Evolutionary conservation across 2,797 vertebrate genomes (phyloP).

Genomic region (Hydrolagus colliei): DNA sequence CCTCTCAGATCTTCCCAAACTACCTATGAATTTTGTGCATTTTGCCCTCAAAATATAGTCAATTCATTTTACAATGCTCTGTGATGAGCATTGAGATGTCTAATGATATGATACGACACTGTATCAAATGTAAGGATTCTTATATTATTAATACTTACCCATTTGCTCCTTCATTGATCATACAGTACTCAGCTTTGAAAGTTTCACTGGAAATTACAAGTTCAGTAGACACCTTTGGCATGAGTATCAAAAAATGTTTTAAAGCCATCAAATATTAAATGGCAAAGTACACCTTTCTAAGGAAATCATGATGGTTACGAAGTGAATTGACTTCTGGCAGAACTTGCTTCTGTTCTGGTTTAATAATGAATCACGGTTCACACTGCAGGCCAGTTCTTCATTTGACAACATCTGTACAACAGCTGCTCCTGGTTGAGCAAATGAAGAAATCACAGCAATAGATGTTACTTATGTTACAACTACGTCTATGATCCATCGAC

Average conservation of each 20-base stretch:
- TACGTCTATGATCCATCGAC: neutral
- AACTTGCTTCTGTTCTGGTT: neutral
- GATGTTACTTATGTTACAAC: slow-evolving; percentile 11
- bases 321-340: neutral
- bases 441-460: neutral
- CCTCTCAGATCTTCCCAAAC: neutral
- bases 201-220: neutral
- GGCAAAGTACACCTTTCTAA: neutral
- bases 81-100: too few species aligned
- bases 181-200: too few species aligned
- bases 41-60: too few species aligned
- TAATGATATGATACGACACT: too few species aligned
- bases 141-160: too few species aligned
- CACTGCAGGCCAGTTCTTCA: neutral
- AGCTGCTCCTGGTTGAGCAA: slow-evolving; percentile 9
- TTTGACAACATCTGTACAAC: neutral
- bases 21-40: neutral
- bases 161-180: too few species aligned
- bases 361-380: neutral
- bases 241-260: neutral
- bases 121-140: too few species aligned
- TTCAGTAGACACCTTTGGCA: neutral
- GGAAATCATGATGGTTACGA: neutral
- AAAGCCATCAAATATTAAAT: neutral
- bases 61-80: too few species aligned